These are phyloP conservation scores for Trichonephila clavipes DNA, from an alignment of 1,140 invertebrate species.

Conservation along the genomic window DNA sequence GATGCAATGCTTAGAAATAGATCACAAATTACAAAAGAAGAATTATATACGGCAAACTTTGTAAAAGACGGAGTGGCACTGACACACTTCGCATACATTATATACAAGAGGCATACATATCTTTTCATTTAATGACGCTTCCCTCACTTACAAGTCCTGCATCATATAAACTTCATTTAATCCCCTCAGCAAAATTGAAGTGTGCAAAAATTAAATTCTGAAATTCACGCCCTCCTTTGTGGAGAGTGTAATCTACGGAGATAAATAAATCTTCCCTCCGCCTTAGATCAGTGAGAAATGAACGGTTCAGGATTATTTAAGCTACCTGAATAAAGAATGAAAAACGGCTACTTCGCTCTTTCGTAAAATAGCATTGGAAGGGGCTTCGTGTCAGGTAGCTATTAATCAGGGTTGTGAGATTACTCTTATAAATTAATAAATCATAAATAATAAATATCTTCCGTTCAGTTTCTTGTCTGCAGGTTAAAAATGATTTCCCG, in stretches of 20 bases:
- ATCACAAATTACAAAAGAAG: no score
- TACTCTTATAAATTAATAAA: conserved; percentile 53
- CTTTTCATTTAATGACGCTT: background rate
- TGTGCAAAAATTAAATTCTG: conserved; percentile 18
- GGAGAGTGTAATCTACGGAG: conserved; percentile 7
- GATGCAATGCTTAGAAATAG: no score
- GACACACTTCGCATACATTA: no score
- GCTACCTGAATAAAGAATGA: conserved; percentile 52
- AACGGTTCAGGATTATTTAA: conserved; percentile 22
- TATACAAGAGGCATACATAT: background rate
- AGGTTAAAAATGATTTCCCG: conserved; percentile 36
- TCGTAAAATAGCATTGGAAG: conserved; percentile 15
- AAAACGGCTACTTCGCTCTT: conserved; percentile 17
- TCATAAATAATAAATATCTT: conserved; percentile 56
- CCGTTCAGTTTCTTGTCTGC: conserved; percentile 42
- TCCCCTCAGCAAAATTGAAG: background rate
- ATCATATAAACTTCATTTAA: conserved; percentile 16
- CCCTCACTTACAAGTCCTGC: background rate
- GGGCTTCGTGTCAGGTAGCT: conserved; percentile 13
- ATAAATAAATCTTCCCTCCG: conserved; percentile 12
- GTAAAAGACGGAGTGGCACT: no score
- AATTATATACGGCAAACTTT: no score
- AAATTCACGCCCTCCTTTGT: conserved; percentile 25
- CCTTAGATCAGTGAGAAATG: conserved; percentile 33
- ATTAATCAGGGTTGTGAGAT: conserved; percentile 42